These are phyloP conservation scores for Balearica regulorum DNA, from an alignment of 2,797 vertebrate species.

Conservation along the genomic window DNA sequence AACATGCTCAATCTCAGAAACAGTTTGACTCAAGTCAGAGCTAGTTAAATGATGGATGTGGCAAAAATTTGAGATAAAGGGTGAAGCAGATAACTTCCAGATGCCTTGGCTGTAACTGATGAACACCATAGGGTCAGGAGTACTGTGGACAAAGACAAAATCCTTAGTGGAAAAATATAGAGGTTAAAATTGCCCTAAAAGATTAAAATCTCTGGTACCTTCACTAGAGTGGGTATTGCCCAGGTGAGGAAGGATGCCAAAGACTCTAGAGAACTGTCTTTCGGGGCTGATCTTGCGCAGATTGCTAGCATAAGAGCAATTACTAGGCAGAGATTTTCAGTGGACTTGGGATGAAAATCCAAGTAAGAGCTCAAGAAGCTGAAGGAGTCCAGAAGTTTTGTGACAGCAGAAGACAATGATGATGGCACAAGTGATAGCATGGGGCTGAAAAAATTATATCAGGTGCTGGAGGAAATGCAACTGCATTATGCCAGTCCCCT, in stretches of 20 bases:
- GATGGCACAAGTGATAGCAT: background rate
- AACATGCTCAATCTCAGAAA: background rate
- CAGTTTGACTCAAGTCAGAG: background rate
- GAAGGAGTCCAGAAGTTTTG: background rate
- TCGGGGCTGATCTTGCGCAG: background rate
- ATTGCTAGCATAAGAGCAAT: background rate
- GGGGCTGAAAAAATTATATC: background rate
- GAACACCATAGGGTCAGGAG: background rate
- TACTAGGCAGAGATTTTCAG: background rate
- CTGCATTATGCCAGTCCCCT: background rate
- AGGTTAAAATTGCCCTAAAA: background rate
- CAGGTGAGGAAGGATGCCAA: background rate
- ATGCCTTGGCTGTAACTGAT: background rate
- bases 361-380: background rate
- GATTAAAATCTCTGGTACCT: background rate
- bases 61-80: background rate
- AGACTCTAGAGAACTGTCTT: background rate
- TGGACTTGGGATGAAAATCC: background rate
- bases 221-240: background rate
- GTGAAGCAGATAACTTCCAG: background rate
- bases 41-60: background rate
- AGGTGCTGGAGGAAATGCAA: background rate
- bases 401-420: background rate
- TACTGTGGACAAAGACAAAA: background rate
- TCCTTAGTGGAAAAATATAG: background rate